phyloP scores from a whole-genome alignment of 2,888 invertebrate genomes.

The Eupithecia exiguata region DNA sequence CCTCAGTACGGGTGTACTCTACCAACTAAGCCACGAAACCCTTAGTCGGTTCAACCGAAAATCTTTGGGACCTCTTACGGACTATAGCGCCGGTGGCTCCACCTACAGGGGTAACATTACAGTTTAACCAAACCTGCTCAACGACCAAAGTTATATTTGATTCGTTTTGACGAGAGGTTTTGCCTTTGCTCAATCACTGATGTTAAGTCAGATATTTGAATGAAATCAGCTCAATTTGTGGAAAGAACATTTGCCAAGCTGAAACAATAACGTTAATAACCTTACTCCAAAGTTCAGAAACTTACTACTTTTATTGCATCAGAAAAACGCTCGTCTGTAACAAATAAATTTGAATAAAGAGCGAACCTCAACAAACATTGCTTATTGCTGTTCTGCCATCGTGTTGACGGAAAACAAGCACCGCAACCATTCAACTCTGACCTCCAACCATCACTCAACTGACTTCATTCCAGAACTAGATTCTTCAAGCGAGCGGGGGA shows the following conservation, averaged over 20 bases:
- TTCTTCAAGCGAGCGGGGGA: slow-evolving; percentile 40
- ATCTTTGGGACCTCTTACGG: no score
- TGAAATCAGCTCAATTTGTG: no score
- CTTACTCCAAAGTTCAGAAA: background rate
- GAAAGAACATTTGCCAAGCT: background rate
- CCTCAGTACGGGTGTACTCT: no score
- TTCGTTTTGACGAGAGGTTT: no score
- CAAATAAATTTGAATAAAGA: slow-evolving; percentile 67
- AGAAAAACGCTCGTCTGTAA: slow-evolving; percentile 52
- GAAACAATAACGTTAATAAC: background rate
- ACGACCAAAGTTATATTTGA: no score
- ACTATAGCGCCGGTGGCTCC: no score
- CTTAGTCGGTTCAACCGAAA: no score
- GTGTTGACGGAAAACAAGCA: slow-evolving; percentile 66
- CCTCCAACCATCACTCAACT: slow-evolving; percentile 47
- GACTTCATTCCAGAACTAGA: slow-evolving; percentile 38
- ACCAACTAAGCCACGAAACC: no score
- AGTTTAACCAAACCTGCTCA: no score
- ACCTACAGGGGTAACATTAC: no score
- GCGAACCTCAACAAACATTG: slow-evolving; percentile 68
- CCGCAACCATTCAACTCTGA: slow-evolving; percentile 53
- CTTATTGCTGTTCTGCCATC: slow-evolving; percentile 65
- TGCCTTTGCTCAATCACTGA: no score
- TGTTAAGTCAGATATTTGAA: background rate
- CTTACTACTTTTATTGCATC: background rate